Base-by-base conservation (phyloP, 2,888 invertebrate genomes). In the Drosophila vallismaia region DNA sequence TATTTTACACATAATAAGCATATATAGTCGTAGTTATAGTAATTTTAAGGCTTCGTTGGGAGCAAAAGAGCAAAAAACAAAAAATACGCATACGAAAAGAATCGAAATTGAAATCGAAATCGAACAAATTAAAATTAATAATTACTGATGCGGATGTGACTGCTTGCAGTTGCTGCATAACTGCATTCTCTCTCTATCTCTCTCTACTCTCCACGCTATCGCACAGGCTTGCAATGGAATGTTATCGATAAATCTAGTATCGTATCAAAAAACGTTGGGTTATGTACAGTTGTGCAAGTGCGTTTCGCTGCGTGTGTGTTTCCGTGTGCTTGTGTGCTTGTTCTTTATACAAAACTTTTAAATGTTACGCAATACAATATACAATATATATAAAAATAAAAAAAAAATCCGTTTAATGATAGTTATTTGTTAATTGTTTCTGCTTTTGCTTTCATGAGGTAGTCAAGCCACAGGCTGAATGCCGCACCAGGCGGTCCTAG, bases 81-180 rank as follows among this genome's bases (percentile, higher is more conserved):
- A 46, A 69, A 31, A 42, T 62, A 52, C 52, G 52, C 46, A 51
- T 46, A 63, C 9, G 52, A 63, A 46, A 59, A 59, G 44, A 54
- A 60, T 68, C 48, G 58, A 68, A 68, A 28, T 28, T 3, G 52
- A 63, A 46, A 59, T 28, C 5, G 53, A 36, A 54, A 59, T 68
- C 48, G 58, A 68, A 69, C 69, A 69, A 86, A 84, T 88, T 89
- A 87, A 78, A 87, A 86, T 85, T 89, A 88, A 89, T 88, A 88
- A 88, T 88, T 88, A 88, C 88, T 88, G 87, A 79, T 88, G 88
- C 88, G 83, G 88, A 80, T 86, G 86, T 84, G 88, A 83, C 88
- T 86, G 79, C 74, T 73, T 70, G 71, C 79, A 83, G 79, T 75
- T 79, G 79, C 19, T 19, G 28, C 28, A 81, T 75, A 73, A 63